Base-by-base conservation (phyloP, 1,140 invertebrate genomes). In the Dreissena rostriformis region DNA sequence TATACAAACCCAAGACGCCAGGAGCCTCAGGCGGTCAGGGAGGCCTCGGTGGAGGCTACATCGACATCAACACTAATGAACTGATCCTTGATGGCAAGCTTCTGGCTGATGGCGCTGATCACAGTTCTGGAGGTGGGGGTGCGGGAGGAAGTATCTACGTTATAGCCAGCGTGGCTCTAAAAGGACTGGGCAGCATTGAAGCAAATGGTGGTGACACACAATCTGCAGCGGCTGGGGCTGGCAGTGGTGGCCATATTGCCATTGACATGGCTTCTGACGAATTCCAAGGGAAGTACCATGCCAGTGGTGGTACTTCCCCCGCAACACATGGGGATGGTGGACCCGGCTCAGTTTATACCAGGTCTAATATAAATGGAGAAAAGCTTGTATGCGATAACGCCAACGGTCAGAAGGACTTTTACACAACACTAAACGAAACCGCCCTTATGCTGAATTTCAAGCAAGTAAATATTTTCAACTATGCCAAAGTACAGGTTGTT, bases 241-340 rank as follows among this genome's bases (percentile, higher is more conserved):
- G 90, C 7, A 90, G 90, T 85, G 90, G 89, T 28, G 90, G 90
- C 14, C 84, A 90, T 39, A 90, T 91, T 68, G 90, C 88, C 53
- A 79, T 87, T n/a, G 73, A 87, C 22, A 77, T 88, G 67, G 63
- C 84, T 26, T 61, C 52, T 8, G 86, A 86, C 80, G 28, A 74
- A 49, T 87, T 74, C 84, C 76, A 84, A 55, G 90, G 90, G 10
- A 82, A 65, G 65, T 90, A 68, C 61, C 71, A 53, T 65, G 89
- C 88, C 55, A 68, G 75, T 24, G 90, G 90, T 19, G 90, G 88
- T 8, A 84, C 68, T 17, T 88, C 88, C 0, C 73, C 82, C 49
- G 86, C 84, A 39, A 28, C 28, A 22, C 77, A 90, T 86, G 86
- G 87, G 14, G 67, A 82, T 61, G 90, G 89, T 51, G 89, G 90